Percentiles rank a stretch among this genome's conserved stretches.
Evolutionary conservation across 2,797 vertebrate species (phyloP).

Genomic region (Microctenopoma stevenorrisi): DNA sequence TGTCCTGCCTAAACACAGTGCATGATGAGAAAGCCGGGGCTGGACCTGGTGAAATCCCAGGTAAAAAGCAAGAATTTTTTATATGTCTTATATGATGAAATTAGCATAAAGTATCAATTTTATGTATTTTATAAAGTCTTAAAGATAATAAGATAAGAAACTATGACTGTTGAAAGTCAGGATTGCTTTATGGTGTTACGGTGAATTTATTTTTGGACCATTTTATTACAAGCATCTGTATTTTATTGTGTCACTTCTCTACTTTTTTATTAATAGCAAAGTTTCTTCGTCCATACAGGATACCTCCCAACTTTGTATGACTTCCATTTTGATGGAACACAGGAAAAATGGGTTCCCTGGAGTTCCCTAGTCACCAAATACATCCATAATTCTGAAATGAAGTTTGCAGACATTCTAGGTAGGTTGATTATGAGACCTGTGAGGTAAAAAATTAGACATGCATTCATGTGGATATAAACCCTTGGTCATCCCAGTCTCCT

Average conservation of each 20-base stretch:
- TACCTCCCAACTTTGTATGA: constrained; percentile 92
- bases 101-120: neutral
- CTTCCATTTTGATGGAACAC: constrained; percentile 90
- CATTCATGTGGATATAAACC: neutral
- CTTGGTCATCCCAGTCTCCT: neutral
- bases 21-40: constrained; percentile 80
- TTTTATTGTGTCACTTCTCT: neutral
- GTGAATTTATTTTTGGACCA: neutral
- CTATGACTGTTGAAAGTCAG: neutral
- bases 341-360: constrained; percentile 91
- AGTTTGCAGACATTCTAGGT: constrained; percentile 95
- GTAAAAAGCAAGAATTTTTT: constrained; percentile 68
- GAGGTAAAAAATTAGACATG: neutral
- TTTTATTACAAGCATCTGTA: neutral
- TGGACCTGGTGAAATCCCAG: constrained; percentile 91
- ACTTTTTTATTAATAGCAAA: neutral
- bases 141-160: neutral
- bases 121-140: neutral
- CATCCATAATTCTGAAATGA: constrained; percentile 82
- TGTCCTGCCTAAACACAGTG: constrained; percentile 83
- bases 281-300: constrained; percentile 77
- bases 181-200: constrained; percentile 3
- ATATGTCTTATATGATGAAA: neutral
- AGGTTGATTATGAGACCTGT: neutral
- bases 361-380: constrained; percentile 89